Evolutionary conservation across 2,888 invertebrate genomes (phyloP), one percentile per base, ranked within the genome.

Genomic region (Autographa gamma): DNA sequence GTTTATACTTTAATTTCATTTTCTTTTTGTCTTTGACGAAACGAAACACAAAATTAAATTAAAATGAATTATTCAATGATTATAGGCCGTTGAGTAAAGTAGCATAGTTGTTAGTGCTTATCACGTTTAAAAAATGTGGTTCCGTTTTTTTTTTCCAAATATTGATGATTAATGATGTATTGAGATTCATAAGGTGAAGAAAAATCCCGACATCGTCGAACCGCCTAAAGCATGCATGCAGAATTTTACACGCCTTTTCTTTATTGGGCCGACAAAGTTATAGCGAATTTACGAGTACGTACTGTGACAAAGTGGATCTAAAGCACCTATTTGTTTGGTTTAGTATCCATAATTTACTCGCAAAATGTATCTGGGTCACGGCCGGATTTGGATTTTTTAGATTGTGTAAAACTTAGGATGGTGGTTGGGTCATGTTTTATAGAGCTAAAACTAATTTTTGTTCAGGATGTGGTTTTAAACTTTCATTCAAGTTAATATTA

Each of bases 281-380:
- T 81, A 82, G 77, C 84, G 72, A 85, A 80, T 90, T 91, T 91
- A 91, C 90, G 89, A 89, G 83, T 81, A 78, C 82, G 34, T 78
- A 76, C 84, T 82, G 88, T 86, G 88, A 90, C 88, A 87, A 87
- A 91, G 89, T 89, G 88, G 85, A 86, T 89, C 77, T 84, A 80
- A 88, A 90, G 88, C 83, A 89, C 84, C 89, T 88, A 90, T 91
- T 90, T 90, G 89, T 90, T 90, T 87, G 85, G 76, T 91, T 91
- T 90, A 91, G 86, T 86, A 82, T 86, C 90, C 84, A 90, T 91
- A 89, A 91, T 89, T 91, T 88, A 90, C 87, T 86, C 85, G 85
- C 77, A 84, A 81, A 66, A 81, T 82, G 84, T 85, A 88, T 88
- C 76, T 86, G 85, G 89, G 89, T 88, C 88, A 86, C 75, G 78